These are phyloP conservation scores for Philopedon plagiatum DNA, from an alignment of 2,888 invertebrate genomes.

Conservation along the genomic window DNA sequence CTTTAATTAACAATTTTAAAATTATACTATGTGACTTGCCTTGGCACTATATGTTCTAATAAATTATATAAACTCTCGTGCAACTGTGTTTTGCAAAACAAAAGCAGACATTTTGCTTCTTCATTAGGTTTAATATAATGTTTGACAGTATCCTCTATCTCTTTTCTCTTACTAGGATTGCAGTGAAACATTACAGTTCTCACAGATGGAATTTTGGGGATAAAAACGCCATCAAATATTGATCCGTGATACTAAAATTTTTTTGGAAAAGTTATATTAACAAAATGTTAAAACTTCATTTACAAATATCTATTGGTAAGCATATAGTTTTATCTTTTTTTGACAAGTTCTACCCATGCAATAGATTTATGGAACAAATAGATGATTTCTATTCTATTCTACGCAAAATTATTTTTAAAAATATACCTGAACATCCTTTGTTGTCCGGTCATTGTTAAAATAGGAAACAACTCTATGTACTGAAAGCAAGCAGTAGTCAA, in stretches of 20 bases:
- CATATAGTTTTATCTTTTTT: too few relatives aligned
- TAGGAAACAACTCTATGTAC: constrained; percentile 60
- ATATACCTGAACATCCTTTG: constrained; percentile 47
- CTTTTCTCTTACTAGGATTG: constrained; percentile 53
- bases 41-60: constrained; percentile 54
- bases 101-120: constrained; percentile 57
- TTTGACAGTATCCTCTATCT: constrained; percentile 46
- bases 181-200: constrained; percentile 59
- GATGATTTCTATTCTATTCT: too few relatives aligned
- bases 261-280: constrained; percentile 16
- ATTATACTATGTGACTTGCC: constrained; percentile 52
- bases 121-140: constrained; percentile 55
- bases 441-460: constrained; percentile 52
- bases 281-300: too few relatives aligned
- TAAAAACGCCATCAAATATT: constrained; percentile 59
- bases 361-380: too few relatives aligned
- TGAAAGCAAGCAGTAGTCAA: constrained; percentile 59
- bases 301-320: too few relatives aligned
- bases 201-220: constrained; percentile 61
- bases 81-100: constrained; percentile 57
- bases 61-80: constrained; percentile 54
- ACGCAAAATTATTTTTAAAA: constrained; percentile 36
- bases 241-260: constrained; percentile 36
- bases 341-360: too few relatives aligned
- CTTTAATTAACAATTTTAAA: constrained; percentile 10